phyloP scores from a whole-genome alignment of 2,888 invertebrate genomes.

The Pterostichus niger region DNA sequence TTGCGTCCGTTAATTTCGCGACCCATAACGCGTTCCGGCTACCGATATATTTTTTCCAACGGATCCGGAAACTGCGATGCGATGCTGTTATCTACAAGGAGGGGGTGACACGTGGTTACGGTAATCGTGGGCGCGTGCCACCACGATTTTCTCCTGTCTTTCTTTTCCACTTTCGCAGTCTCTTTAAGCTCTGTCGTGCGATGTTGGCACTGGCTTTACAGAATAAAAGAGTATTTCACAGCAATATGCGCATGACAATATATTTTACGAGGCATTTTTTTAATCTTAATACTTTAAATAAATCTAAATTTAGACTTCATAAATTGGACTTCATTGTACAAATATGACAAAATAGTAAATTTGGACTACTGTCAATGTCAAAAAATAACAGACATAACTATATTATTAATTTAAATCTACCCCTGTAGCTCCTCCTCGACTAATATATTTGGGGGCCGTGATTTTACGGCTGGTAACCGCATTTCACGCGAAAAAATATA shows the following conservation, averaged over 20 bases:
- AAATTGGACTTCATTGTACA: too few relatives aligned
- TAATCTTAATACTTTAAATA: too few relatives aligned
- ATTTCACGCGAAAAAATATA: too few relatives aligned
- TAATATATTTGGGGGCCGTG: too few relatives aligned
- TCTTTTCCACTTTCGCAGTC: neutral
- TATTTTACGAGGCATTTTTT: neutral
- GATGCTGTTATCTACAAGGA: constrained; percentile 2
- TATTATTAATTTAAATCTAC: too few relatives aligned
- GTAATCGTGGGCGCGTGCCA: constrained; percentile 36
- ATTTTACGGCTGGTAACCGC: too few relatives aligned
- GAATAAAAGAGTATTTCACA: constrained; percentile 32
- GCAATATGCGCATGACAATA: constrained; percentile 34
- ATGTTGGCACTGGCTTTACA: constrained; percentile 12
- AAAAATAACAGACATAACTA: too few relatives aligned
- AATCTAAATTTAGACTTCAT: too few relatives aligned
- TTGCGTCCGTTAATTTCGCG: constrained; percentile 70
- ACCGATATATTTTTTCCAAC: constrained; percentile 48
- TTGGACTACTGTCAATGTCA: too few relatives aligned
- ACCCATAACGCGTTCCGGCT: constrained; percentile 68
- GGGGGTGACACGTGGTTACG: constrained; percentile 34
- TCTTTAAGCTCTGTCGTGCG: neutral
- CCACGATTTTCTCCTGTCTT: constrained; percentile 17
- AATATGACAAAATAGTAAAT: too few relatives aligned
- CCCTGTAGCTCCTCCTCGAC: too few relatives aligned
- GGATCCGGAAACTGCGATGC: constrained; percentile 61